Conservation (phyloP, 2,113 vertebrate genomes). For the Prinia subflava region DNA sequence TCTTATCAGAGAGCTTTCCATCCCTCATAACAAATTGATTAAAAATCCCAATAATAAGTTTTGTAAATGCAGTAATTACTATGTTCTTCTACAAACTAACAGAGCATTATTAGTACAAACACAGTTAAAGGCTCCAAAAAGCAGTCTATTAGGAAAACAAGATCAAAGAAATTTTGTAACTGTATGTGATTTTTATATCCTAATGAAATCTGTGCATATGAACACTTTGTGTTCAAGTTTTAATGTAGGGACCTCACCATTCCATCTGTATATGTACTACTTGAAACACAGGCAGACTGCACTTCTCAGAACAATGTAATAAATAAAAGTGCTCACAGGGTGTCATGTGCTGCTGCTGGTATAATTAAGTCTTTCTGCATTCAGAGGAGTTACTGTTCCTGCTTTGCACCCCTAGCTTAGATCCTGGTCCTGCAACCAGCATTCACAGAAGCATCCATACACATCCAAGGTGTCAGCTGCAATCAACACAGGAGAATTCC, state of each 20-base stretch:
- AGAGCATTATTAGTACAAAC: neutral
- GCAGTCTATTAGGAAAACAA: neutral
- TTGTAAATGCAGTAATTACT: neutral
- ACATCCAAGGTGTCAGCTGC: neutral
- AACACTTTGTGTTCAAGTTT: neutral
- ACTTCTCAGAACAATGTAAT: neutral
- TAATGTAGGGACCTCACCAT: neutral
- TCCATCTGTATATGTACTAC: neutral
- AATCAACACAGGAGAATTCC: neutral
- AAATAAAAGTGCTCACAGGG: neutral
- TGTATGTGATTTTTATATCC: neutral
- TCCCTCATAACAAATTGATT: neutral
- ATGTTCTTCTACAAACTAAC: neutral
- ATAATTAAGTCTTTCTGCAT: neutral
- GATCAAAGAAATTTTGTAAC: neutral
- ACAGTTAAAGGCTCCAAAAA: neutral
- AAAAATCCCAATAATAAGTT: neutral
- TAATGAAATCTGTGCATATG: neutral
- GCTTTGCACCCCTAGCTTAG: neutral
- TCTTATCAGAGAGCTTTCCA: neutral
- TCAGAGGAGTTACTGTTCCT: neutral
- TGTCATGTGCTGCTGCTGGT: neutral
- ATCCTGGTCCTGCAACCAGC: neutral
- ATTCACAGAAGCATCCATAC: neutral
- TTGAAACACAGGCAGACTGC: neutral